Conservation (phyloP, 53 echinoderm and acorn worm species). For the Henricia sp. region DNA sequence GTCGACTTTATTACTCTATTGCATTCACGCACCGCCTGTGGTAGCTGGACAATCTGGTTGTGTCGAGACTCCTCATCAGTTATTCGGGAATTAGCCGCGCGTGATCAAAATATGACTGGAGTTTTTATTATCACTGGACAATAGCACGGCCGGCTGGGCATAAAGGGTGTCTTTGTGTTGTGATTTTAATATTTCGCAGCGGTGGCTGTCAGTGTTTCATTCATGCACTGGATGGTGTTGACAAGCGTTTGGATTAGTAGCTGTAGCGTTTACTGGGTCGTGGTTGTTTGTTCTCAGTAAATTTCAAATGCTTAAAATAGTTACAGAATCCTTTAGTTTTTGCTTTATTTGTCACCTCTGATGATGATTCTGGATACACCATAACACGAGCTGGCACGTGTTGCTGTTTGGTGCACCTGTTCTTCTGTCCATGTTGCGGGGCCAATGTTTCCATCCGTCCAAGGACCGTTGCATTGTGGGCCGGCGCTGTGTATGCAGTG, state of each 20-base stretch:
- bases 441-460: slow-evolving; percentile 55
- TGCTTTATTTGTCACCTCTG: neutral
- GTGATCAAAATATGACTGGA: slow-evolving; percentile 8
- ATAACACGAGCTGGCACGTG: slow-evolving; percentile 39
- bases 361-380: neutral
- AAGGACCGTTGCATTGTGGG: slow-evolving; percentile 18
- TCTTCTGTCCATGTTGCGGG: slow-evolving; percentile 38
- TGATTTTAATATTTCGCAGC: slow-evolving; percentile 38
- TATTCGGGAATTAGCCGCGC: neutral
- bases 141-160: slow-evolving; percentile 2
- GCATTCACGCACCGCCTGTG: slow-evolving; percentile 45
- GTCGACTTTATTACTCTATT: slow-evolving; percentile 24
- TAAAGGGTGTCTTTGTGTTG: slow-evolving; percentile 47
- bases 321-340: neutral
- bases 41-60: neutral
- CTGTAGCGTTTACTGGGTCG: neutral
- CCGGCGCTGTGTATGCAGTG: slow-evolving; percentile 1
- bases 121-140: slow-evolving; percentile 20
- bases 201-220: neutral
- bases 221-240: neutral
- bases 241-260: neutral
- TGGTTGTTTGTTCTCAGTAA: neutral
- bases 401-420: slow-evolving; percentile 25
- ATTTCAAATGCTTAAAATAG: neutral
- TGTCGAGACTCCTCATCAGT: too few species aligned